Evolutionary conservation across 2,113 vertebrate genomes (phyloP), one percentile per base, ranked within the genome.

Genomic region (Tyto alba): DNA sequence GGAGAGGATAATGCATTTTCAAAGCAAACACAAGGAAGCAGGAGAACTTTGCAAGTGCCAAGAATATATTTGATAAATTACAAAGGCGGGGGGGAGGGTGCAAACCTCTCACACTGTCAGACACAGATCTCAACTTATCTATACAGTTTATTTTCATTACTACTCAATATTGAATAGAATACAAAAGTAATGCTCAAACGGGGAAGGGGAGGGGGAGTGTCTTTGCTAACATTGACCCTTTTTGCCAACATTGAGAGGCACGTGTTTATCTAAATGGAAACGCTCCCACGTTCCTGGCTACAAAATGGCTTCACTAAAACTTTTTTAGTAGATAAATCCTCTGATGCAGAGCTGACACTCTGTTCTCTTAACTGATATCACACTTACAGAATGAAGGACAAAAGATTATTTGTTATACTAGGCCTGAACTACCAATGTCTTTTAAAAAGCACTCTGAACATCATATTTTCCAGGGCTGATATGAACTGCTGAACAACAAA

Each of bases 61-160:
- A 47, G 12, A 80, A n/a, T 20, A 9, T 9, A 32, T 41, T 13
- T 56, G 26, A 90, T 62, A 6, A 63, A 45, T 34, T 47, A 22
- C 38, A 75, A 93, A 21, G 1, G 7, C 2, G 4, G 4, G 10
- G 3, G 8, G 19, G 8, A 32, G n/a, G n/a, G n/a, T n/a, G n/a
- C 19, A 6, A 47, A 36, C 18, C 8, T 59, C 60, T 30, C 22
- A 41, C 5, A 2, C 32, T 36, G 45, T 19, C 26, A 57, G 27
- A 5, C 30, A n/a, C n/a, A 48, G 27, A 32, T 38, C 55, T 67
- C 34, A 40, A 22, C 16, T 75, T 48, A 41, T 10, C 7, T 22
- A 48, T 11, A 30, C 3, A 43, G 10, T 22, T 82, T 74, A 50
- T 74, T 92, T 83, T 84, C 12, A 19, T 48, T 71, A 48, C 15